Conservation (phyloP, 1,140 invertebrate genomes). For the Drosophila pachea region DNA sequence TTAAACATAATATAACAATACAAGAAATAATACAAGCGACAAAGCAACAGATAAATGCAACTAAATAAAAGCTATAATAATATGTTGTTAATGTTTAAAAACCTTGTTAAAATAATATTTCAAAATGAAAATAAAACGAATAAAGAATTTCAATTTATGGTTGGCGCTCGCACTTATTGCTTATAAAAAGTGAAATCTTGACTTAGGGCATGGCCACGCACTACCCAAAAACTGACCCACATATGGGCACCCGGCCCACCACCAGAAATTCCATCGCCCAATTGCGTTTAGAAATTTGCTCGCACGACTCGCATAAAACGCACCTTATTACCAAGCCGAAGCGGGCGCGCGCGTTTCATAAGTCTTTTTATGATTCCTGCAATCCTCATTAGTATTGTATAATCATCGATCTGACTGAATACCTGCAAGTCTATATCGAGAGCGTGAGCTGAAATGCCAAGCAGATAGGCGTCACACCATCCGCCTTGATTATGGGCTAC, state of each 20-base stretch:
- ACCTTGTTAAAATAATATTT: constrained; percentile 78
- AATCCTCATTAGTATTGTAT: constrained; percentile 44
- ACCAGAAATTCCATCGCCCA: constrained; percentile 66
- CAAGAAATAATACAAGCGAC: constrained; percentile 26
- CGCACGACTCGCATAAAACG: constrained; percentile 57
- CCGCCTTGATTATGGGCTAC: background rate
- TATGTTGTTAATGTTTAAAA: constrained; percentile 77
- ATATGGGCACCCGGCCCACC: constrained; percentile 26
- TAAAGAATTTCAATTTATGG: constrained; percentile 34
- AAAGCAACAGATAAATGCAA: constrained; percentile 63
- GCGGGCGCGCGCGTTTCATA: constrained; percentile 54
- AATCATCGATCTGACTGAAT: background rate
- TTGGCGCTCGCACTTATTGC: constrained; percentile 8
- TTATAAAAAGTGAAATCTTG: constrained; percentile 71
- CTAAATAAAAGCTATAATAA: constrained; percentile 70
- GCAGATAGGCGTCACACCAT: background rate
- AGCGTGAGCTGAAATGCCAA: background rate
- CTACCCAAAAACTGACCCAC: constrained; percentile 61
- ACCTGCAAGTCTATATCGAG: background rate
- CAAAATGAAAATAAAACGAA: constrained; percentile 68
- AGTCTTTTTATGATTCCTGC: constrained; percentile 18
- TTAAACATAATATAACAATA: constrained; percentile 33
- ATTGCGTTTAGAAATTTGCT: constrained; percentile 72
- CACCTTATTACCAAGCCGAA: constrained; percentile 45
- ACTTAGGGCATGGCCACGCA: constrained; percentile 43